These are phyloP conservation scores for Gymnoscopelus braueri DNA, from an alignment of 2,797 vertebrate species.

Conservation along the genomic window DNA sequence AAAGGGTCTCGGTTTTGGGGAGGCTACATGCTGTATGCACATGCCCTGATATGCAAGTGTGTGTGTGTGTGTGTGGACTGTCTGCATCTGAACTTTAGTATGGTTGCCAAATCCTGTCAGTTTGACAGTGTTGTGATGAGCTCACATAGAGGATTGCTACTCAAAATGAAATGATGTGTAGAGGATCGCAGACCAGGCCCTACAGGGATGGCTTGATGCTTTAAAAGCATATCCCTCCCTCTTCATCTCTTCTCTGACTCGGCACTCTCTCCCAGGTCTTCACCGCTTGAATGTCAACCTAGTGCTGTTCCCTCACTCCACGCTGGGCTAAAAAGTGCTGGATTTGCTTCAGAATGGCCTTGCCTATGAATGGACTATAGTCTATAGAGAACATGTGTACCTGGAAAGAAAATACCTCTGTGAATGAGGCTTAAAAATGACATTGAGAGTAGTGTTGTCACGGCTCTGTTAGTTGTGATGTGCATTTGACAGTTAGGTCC, in stretches of 20 bases:
- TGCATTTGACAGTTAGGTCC: no score
- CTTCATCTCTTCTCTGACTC: constrained; percentile 15
- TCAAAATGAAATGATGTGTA: constrained; percentile 25
- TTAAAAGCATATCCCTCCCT: constrained; percentile 18
- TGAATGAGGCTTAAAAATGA: no score
- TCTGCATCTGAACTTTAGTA: constrained; percentile 45
- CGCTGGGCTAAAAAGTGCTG: constrained; percentile 18
- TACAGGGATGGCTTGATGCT: constrained; percentile 30
- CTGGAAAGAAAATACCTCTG: no score
- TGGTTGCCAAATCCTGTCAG: constrained; percentile 44
- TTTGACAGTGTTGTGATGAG: constrained; percentile 48
- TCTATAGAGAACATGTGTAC: no score
- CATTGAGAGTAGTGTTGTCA: no score
- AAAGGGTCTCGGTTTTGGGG: no score
- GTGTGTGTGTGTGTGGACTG: constrained; percentile 31
- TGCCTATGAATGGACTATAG: constrained; percentile 7
- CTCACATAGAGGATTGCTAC: constrained; percentile 19
- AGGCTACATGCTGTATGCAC: constrained; percentile 16
- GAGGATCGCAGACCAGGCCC: constrained; percentile 27
- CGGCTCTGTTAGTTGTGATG: no score
- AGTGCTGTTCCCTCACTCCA: constrained; percentile 1
- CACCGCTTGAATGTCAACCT: constrained; percentile 36
- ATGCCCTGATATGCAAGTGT: constrained; percentile 37
- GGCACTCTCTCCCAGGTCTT: constrained; percentile 22
- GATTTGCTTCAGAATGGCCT: constrained; percentile 31